Evolutionary conservation across 1,140 invertebrate species (phyloP).

Genomic region (Odontomachus brunneus): DNA sequence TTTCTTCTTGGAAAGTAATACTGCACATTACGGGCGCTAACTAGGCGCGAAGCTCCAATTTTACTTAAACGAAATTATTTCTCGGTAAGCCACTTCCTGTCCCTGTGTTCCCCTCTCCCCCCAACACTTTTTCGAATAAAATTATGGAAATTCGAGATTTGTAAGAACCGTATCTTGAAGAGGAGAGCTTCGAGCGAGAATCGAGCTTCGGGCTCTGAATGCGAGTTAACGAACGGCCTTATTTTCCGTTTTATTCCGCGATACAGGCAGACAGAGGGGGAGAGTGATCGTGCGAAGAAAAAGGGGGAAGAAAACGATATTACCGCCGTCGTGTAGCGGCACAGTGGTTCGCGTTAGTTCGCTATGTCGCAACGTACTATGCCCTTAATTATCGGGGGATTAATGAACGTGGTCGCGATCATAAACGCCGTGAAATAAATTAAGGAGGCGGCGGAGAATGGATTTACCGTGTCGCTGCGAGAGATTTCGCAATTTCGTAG

Average conservation of each 20-base stretch:
- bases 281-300: constrained; percentile 9
- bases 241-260: not conserved
- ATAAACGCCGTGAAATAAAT: constrained; percentile 39
- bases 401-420: constrained; percentile 37
- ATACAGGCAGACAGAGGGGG: not conserved
- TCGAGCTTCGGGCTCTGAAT: too few species aligned
- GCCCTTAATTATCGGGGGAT: constrained; percentile 50
- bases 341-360: not conserved
- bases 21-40: not conserved
- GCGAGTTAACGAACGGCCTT: too few species aligned
- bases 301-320: not conserved
- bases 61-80: constrained; percentile 11
- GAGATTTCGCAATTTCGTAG: constrained; percentile 19
- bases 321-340: not conserved
- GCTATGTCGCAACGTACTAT: not conserved
- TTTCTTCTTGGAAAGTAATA: constrained; percentile 44
- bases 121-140: not conserved
- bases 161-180: too few species aligned
- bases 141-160: constrained; percentile 15
- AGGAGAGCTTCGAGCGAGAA: too few species aligned
- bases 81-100: not conserved
- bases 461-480: constrained; percentile 14
- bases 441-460: constrained; percentile 10
- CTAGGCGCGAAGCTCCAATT: not conserved
- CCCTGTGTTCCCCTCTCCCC: too few species aligned